Conservation (phyloP, 2,113 vertebrate species). For the Thymallus thymallus region DNA sequence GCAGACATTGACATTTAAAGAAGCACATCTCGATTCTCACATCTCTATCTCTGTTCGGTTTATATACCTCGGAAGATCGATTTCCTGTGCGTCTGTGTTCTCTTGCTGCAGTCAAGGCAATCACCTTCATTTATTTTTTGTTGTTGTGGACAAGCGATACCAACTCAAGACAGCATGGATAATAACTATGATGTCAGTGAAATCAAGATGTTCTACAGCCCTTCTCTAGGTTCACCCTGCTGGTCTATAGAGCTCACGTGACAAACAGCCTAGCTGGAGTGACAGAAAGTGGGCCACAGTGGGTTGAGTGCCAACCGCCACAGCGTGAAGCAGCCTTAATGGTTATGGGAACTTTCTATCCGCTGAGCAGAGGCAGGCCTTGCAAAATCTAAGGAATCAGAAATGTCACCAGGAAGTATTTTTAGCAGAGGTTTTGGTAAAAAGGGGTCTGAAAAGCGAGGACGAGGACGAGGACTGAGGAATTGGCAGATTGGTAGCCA, state of each 20-base stretch:
- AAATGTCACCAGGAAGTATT: conserved; percentile 22
- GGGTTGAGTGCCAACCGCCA: conserved; percentile 3
- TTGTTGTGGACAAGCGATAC: too few species aligned
- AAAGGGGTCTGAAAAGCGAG: conserved; percentile 6
- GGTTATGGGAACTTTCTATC: conserved; percentile 1
- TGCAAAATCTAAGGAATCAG: conserved; percentile 14
- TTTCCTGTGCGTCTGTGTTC: too few species aligned
- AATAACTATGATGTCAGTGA: background rate
- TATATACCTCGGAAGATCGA: too few species aligned
- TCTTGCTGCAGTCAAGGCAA: too few species aligned
- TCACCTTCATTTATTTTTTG: too few species aligned
- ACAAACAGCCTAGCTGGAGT: background rate
- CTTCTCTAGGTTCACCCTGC: background rate
- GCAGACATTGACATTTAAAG: too few species aligned
- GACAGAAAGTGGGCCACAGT: conserved; percentile 16
- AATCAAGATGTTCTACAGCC: background rate
- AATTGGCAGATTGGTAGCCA: conserved; percentile 19
- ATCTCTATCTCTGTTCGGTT: too few species aligned
- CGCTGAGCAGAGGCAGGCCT: conserved; percentile 20
- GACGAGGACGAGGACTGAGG: conserved; percentile 15
- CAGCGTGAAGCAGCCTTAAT: conserved; percentile 20
- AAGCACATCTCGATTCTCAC: too few species aligned
- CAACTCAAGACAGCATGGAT: background rate
- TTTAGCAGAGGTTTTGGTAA: conserved; percentile 30
- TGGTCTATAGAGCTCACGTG: background rate